phyloP scores from a whole-genome alignment of 2,113 vertebrate genomes.

The Ctenomys sociabilis region DNA sequence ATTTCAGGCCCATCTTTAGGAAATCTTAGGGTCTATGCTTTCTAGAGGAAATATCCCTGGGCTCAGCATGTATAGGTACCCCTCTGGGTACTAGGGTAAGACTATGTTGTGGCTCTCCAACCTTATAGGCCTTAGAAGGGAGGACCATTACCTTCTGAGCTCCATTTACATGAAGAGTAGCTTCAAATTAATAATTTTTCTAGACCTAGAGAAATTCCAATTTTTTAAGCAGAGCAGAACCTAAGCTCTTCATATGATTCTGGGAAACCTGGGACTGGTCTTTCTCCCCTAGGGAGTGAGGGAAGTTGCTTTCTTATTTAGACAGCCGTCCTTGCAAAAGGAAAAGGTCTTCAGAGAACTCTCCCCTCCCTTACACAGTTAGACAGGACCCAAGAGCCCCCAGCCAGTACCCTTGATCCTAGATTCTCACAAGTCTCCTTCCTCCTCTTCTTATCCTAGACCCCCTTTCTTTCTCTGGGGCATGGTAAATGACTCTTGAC shows the following conservation, averaged over 20 bases:
- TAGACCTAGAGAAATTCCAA: not conserved
- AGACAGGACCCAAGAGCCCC: not conserved
- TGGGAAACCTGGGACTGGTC: slow-evolving; percentile 11
- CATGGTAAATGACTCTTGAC: not conserved
- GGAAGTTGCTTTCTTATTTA: not conserved
- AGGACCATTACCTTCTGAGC: not conserved
- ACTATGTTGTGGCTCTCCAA: not conserved
- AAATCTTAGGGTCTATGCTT: slow-evolving; percentile 22
- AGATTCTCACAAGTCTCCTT: not conserved
- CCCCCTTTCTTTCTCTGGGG: not conserved
- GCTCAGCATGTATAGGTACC: not conserved
- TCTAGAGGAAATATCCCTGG: not conserved
- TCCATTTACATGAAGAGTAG: not conserved
- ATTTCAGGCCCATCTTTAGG: slow-evolving; percentile 61
- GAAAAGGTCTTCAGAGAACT: not conserved
- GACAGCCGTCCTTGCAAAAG: not conserved
- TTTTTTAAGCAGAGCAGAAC: not conserved
- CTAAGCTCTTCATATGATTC: slow-evolving; percentile 11
- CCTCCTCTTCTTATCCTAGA: not conserved
- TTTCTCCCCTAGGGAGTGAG: not conserved
- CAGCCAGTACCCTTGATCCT: not conserved
- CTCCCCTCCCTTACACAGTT: not conserved
- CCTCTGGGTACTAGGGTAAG: not conserved
- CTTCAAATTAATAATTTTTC: not conserved
- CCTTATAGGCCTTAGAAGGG: not conserved